Evolutionary conservation across 2,113 vertebrate genomes (phyloP), one percentile per base, ranked within the genome.

Genomic region (Piliocolobus tephrosceles): DNA sequence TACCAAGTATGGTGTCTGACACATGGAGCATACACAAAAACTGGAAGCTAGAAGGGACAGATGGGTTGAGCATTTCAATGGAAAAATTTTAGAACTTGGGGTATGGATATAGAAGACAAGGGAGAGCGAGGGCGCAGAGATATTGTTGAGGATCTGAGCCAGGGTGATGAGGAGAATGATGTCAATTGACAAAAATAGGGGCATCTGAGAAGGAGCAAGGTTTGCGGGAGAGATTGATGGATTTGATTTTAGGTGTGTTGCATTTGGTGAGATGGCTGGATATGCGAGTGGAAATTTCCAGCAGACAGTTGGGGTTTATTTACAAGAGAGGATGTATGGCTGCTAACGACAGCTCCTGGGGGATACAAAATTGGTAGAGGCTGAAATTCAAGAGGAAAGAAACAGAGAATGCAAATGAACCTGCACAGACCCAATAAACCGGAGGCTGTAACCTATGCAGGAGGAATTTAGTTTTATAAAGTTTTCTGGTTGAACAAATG

Each of bases 281-380:
- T 94, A 64, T 43, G 76, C 58, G 35, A 96, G 96, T 96, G 98
- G 97, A 98, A 98, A 96, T 98, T 97, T 98, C 97, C 97, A 97
- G 76, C 89, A 91, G 96, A 97, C 97, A 98, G 84, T 96, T 95
- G 96, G 55, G 84, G 93, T 85, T 98, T 97, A 88, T 97, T 97
- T 97, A 95, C 96, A 97, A 82, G 85, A 92, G 82, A 96, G 88
- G 95, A 95, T 97, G 66, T 84, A 97, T 91, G 92, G 95, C 92
- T 96, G 90, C 66, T 92, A 90, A 97, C 0, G 72, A 96, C 92
- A 96, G 97, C 88, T 97, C 96, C 97, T 97, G 90, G 94, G 91
- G 95, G 90, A 97, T 86, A 64, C 78, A 40, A 79, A 97, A 97
- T 97, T 96, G 97, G 94, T 91, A 79, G 88, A 97, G 78, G 95